Percentiles rank a stretch among this genome's conserved stretches.
phyloP scores from a whole-genome alignment of 2,888 invertebrate species.

The Zhuqinia jingwanae region DNA sequence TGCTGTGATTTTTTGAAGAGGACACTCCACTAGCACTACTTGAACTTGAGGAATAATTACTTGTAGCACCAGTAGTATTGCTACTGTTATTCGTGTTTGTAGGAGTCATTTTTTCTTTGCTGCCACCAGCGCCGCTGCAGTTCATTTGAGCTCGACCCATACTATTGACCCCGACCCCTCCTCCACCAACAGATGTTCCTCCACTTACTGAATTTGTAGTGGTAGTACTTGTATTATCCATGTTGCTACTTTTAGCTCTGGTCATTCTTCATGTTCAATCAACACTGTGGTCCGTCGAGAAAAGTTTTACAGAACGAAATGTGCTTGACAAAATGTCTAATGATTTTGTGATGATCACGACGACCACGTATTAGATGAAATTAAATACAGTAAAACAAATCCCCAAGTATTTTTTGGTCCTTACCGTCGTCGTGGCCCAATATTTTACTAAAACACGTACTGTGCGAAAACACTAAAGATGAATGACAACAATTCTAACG shows the following conservation, averaged over 20 bases:
- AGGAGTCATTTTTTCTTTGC: slow-evolving; percentile 56
- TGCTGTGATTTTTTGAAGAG: slow-evolving; percentile 53
- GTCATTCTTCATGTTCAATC: slow-evolving; percentile 69
- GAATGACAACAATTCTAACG: too few species aligned
- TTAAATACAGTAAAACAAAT: too few species aligned
- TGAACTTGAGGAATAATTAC: slow-evolving; percentile 70
- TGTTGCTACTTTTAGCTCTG: slow-evolving; percentile 64
- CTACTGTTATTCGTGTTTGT: slow-evolving; percentile 62
- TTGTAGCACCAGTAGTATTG: slow-evolving; percentile 53
- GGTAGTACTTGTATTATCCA: slow-evolving; percentile 64
- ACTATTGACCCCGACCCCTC: slow-evolving; percentile 59
- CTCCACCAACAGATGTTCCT: slow-evolving; percentile 59
- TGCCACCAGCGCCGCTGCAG: slow-evolving; percentile 41
- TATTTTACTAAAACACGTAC: too few species aligned
- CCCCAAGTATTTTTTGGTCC: too few species aligned
- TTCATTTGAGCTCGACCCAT: slow-evolving; percentile 70
- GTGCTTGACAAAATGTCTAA: neutral
- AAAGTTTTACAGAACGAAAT: slow-evolving; percentile 26
- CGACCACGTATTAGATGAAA: too few species aligned
- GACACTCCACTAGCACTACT: slow-evolving; percentile 55
- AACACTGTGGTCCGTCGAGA: slow-evolving; percentile 33
- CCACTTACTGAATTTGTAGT: slow-evolving; percentile 61
- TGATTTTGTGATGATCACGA: neutral
- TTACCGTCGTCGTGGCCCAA: too few species aligned
- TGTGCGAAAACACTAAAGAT: too few species aligned